phyloP scores from a whole-genome alignment of 2,113 vertebrate genomes.

The Crocuta crocuta region DNA sequence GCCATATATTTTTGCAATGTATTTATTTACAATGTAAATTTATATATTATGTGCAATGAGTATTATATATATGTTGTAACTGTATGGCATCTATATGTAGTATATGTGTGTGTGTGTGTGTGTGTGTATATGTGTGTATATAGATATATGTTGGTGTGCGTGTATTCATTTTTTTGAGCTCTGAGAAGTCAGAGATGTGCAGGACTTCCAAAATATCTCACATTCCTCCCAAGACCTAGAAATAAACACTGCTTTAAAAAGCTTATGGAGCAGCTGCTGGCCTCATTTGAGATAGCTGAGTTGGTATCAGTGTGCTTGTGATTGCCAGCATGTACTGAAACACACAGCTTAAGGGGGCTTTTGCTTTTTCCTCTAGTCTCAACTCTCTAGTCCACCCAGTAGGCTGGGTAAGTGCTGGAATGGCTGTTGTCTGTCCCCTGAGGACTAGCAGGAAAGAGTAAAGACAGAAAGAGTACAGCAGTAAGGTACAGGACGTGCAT shows the following conservation, averaged over 20 bases:
- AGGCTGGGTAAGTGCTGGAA: background rate
- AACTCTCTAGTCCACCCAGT: too few relatives aligned
- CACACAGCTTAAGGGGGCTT: background rate
- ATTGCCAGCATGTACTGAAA: background rate
- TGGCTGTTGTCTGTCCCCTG: background rate
- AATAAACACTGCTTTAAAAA: conserved; percentile 80
- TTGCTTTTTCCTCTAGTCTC: background rate
- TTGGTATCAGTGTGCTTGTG: conserved; percentile 9
- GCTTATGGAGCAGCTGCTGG: conserved; percentile 63
- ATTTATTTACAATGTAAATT: background rate
- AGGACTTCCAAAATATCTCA: conserved; percentile 74
- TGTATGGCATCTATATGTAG: background rate
- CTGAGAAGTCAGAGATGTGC: conserved; percentile 27
- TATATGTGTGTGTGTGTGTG: background rate
- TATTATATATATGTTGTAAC: background rate
- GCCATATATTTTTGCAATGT: background rate
- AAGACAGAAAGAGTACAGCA: too few relatives aligned
- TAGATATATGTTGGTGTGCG: background rate
- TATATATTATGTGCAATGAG: background rate
- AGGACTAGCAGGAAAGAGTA: background rate
- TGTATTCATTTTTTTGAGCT: conserved; percentile 47
- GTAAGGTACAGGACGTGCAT: rapidly evolving
- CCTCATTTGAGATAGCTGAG: conserved; percentile 63
- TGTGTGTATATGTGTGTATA: background rate
- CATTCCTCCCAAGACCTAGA: conserved; percentile 56